Conservation (phyloP, 2,113 vertebrate species). For the Panurus biarmicus region DNA sequence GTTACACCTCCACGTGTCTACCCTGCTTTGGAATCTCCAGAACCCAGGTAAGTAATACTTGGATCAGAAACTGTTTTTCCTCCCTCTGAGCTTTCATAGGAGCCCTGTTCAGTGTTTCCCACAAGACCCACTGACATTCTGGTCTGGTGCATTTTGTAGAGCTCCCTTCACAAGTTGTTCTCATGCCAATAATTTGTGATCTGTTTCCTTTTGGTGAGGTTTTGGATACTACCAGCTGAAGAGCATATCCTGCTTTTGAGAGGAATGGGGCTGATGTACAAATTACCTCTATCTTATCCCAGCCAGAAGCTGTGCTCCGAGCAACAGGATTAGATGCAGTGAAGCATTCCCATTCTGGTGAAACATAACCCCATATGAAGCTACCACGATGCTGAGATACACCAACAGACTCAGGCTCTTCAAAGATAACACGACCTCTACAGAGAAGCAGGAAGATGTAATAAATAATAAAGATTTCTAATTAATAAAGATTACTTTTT, state of each 20-base stretch:
- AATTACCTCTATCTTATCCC: background rate
- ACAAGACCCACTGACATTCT: background rate
- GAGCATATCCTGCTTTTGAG: background rate
- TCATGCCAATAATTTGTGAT: background rate
- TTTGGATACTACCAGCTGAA: background rate
- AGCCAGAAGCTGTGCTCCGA: background rate
- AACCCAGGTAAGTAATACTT: background rate
- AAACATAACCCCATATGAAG: background rate
- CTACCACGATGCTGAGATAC: background rate
- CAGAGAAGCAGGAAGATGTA: background rate
- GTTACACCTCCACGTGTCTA: fast-evolving
- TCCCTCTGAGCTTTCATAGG: background rate
- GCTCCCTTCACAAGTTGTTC: background rate
- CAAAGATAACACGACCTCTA: background rate
- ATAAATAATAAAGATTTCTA: background rate
- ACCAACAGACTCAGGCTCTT: background rate
- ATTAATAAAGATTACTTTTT: background rate
- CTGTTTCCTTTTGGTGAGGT: background rate
- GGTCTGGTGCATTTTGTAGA: background rate
- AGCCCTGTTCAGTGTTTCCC: background rate
- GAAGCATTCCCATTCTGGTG: background rate
- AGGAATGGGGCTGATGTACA: background rate
- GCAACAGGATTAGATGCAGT: background rate
- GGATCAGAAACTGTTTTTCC: background rate
- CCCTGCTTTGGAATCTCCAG: background rate